Conservation (phyloP, 2,888 invertebrate species). For the Drosophila dives region DNA sequence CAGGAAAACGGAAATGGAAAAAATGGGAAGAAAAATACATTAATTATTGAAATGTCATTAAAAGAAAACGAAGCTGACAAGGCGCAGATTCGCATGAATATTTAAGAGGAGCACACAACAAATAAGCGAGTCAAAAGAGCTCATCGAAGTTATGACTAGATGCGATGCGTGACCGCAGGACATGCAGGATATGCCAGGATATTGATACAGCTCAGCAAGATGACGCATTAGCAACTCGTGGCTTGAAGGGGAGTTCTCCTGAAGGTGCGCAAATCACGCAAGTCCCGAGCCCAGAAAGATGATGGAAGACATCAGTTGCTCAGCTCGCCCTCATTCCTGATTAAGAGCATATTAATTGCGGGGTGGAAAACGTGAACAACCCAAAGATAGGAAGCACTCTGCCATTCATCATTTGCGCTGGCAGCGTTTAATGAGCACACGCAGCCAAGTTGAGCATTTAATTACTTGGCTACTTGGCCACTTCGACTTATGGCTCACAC, state of each 20-base stretch:
- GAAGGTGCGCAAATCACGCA: constrained; percentile 75
- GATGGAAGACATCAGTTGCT: constrained; percentile 43
- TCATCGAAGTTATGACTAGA: constrained; percentile 64
- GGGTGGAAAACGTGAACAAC: constrained; percentile 63
- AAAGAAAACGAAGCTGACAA: constrained; percentile 65
- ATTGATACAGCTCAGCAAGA: constrained; percentile 51
- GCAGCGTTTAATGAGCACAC: constrained; percentile 55
- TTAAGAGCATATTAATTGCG: constrained; percentile 83
- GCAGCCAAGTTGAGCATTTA: constrained; percentile 66
- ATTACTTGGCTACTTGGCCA: constrained; percentile 65
- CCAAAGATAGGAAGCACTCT: constrained; percentile 51
- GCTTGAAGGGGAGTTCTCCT: constrained; percentile 1
- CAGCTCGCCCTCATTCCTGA: constrained; percentile 53
- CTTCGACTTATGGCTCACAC: constrained; percentile 16
- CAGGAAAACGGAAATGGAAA: constrained; percentile 64
- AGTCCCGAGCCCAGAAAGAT: constrained; percentile 33
- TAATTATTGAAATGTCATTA: constrained; percentile 84
- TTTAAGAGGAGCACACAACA: constrained; percentile 54
- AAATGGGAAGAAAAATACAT: constrained; percentile 72
- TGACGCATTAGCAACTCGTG: constrained; percentile 49
- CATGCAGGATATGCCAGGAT: constrained; percentile 44
- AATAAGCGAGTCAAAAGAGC: constrained; percentile 28
- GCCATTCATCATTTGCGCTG: constrained; percentile 67
- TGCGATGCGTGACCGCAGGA: constrained; percentile 74
- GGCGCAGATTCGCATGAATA: constrained; percentile 79